These are phyloP conservation scores for Dynastes tityus DNA, from an alignment of 2,888 invertebrate species.

Conservation along the genomic window DNA sequence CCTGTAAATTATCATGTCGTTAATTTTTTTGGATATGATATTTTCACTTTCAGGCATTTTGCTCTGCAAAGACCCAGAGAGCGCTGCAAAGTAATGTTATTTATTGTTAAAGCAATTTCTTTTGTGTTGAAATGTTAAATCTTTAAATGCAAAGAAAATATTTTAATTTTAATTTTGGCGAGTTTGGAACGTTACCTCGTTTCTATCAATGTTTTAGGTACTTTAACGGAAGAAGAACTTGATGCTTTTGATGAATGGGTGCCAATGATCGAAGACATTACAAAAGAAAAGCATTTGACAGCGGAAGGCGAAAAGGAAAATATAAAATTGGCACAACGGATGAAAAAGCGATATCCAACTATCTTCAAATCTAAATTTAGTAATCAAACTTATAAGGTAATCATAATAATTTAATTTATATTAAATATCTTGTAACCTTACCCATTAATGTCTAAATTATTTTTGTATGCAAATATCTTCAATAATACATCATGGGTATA, in stretches of 20 bases:
- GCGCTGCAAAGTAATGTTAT: too few species aligned
- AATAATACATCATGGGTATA: too few species aligned
- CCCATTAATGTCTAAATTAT: background rate
- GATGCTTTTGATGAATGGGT: slow-evolving; percentile 7
- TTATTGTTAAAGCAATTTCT: background rate
- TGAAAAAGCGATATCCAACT: slow-evolving; percentile 79
- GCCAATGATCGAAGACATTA: slow-evolving; percentile 7
- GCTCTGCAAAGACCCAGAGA: too few species aligned
- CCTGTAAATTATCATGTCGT: too few species aligned
- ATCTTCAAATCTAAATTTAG: slow-evolving; percentile 75
- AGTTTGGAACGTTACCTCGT: too few species aligned
- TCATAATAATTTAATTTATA: background rate
- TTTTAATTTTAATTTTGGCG: too few species aligned
- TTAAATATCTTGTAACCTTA: background rate
- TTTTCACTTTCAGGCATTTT: too few species aligned
- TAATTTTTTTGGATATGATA: too few species aligned
- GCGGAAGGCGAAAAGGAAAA: slow-evolving; percentile 83
- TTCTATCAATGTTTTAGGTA: background rate
- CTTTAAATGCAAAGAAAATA: too few species aligned
- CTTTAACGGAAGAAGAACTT: background rate
- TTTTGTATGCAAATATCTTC: too few species aligned
- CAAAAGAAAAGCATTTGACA: slow-evolving; percentile 74
- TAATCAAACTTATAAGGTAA: slow-evolving; percentile 71
- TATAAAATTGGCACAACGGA: slow-evolving; percentile 79
- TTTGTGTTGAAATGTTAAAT: too few species aligned